A percentile compares a stretch with the other conserved stretches of the same genome.
phyloP scores from a whole-genome alignment of 1,140 invertebrate genomes.

The Magallana gigas region DNA sequence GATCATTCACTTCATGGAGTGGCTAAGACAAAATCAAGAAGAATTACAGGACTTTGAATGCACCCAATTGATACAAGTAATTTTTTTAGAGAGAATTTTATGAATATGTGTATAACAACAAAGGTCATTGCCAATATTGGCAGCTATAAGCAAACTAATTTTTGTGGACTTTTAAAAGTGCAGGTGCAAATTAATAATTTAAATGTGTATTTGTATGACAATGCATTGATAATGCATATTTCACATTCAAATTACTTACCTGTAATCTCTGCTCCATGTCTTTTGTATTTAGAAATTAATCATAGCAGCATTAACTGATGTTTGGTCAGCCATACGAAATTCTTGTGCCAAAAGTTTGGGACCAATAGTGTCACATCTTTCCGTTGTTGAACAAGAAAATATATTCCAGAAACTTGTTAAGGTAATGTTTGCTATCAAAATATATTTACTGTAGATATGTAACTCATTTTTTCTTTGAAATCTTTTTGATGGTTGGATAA shows the following conservation, averaged over 20 bases:
- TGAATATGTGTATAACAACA: too few species aligned
- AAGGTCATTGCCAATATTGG: too few species aligned
- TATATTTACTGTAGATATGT: not conserved
- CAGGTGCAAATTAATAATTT: too few species aligned
- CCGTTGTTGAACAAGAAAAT: slow-evolving; percentile 55
- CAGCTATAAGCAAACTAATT: too few species aligned
- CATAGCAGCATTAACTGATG: slow-evolving; percentile 65
- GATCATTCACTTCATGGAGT: slow-evolving; percentile 64
- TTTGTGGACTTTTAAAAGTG: too few species aligned
- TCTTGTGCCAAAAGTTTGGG: slow-evolving; percentile 64
- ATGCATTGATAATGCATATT: too few species aligned
- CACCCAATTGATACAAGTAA: not conserved
- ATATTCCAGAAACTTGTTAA: slow-evolving; percentile 65
- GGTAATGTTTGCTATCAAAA: slow-evolving; percentile 52
- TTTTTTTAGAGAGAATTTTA: not conserved
- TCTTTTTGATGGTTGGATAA: too few species aligned
- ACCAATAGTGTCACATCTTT: slow-evolving; percentile 58
- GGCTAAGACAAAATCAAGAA: slow-evolving; percentile 57
- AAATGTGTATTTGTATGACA: too few species aligned
- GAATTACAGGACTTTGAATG: slow-evolving; percentile 25
- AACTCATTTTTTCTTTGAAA: not conserved
- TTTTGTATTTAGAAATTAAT: slow-evolving; percentile 61
- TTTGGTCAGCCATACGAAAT: slow-evolving; percentile 73
- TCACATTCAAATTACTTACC: too few species aligned
- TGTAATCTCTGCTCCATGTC: too few species aligned